Evolutionary conservation across 2,113 vertebrate species (phyloP), one percentile per base, ranked within the genome.

Genomic region (Xyrauchen texanus): DNA sequence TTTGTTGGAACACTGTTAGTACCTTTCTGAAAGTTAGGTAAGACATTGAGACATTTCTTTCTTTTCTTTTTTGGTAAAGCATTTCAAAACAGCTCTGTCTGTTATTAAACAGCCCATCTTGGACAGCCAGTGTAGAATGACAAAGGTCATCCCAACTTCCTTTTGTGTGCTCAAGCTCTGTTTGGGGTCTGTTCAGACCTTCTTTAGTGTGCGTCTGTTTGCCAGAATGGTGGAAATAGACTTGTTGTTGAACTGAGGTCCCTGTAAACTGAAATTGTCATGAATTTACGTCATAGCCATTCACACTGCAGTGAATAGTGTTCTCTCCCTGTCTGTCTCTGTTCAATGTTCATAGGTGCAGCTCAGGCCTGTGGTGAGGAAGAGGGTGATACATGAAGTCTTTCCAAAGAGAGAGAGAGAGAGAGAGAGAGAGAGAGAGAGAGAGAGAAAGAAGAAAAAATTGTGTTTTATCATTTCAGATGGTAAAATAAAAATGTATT

Each of bases 261-360:
- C 57, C 55, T 62, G 64, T 51, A 58, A 80, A 79, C 60, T 9
- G 53, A 64, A 81, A 46, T 68, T 62, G 69, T 68, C 79, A 61
- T 51, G 76, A 64, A 84, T 79, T 67, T 84, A 71, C 83, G 83
- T 84, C 83, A 84, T 76, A 65, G 61, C 80, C 67, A 79, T 84
- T 84, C 83, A 84, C 13, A 51, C 13, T 13, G 10, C 13, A 57
- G 61, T 84, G 71, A 84, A 79, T 82, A 55, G 58, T 67, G 34
- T 67, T 77, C 65, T 60, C 8, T 13, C 13, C 58, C 51, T 80
- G 62, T 65, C 42, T 70, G 55, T 76, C 74, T 64, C 65, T 75
- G 34, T 67, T 34, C 21, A 34, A 44, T 73, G 16, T 61, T 12
- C 47, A 67, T 62, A 53, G 11, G 60, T 44, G 12, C 46, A 16